These are phyloP conservation scores for Acleris sparsana DNA, from an alignment of 2,888 invertebrate genomes.

Conservation along the genomic window DNA sequence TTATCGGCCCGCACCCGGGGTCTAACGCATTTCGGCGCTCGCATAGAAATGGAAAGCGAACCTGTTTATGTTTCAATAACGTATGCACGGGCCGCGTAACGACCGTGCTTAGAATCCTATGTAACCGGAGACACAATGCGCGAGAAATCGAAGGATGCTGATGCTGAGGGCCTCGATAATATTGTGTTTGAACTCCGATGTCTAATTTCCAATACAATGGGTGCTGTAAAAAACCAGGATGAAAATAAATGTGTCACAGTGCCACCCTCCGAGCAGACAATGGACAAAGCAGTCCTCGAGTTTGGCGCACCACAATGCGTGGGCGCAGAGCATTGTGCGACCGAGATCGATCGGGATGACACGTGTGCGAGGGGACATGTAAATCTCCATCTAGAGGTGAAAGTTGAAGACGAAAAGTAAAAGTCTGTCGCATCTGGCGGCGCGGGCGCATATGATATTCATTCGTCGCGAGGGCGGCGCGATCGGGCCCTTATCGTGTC, in stretches of 20 bases:
- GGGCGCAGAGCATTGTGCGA: conserved; percentile 49
- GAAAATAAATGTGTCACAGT: conserved; percentile 82
- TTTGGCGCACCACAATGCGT: conserved; percentile 68
- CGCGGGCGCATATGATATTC: conserved; percentile 62
- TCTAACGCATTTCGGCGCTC: conserved; percentile 63
- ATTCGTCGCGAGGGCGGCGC: conserved; percentile 56
- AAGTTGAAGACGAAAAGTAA: conserved; percentile 81
- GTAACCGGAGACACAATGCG: conserved; percentile 59
- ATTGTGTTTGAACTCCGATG: conserved; percentile 80
- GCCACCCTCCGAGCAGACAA: conserved; percentile 79
- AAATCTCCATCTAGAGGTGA: conserved; percentile 78
- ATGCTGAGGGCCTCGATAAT: conserved; percentile 67
- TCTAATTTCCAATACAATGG: conserved; percentile 83
- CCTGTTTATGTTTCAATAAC: conserved; percentile 72
- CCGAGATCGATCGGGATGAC: conserved; percentile 64
- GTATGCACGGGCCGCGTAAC: conserved; percentile 42
- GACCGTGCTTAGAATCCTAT: conserved; percentile 47
- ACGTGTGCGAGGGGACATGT: conserved; percentile 62
- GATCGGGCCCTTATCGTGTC: conserved; percentile 65
- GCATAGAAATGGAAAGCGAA: conserved; percentile 77
- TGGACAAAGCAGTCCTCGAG: conserved; percentile 73
- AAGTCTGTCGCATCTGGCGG: conserved; percentile 72
- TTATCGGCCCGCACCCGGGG: conserved; percentile 59
- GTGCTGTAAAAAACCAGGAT: conserved; percentile 76
- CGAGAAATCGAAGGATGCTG: conserved; percentile 65